Percentiles rank a stretch among this genome's conserved stretches.
Conservation (phyloP, 1,140 invertebrate species). For the Thaumatotibia leucotreta region DNA sequence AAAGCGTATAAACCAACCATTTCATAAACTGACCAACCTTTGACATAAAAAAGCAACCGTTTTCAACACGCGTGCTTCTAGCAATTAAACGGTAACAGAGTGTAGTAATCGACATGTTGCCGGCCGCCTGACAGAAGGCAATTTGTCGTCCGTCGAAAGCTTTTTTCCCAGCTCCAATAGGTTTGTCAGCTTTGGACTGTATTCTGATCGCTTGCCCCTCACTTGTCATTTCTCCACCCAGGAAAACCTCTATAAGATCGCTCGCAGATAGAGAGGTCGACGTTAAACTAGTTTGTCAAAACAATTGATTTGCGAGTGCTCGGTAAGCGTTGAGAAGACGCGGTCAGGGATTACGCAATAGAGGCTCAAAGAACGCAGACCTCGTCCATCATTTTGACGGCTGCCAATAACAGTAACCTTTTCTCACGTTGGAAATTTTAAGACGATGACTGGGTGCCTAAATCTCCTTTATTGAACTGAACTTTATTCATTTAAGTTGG, state of each 20-base stretch:
- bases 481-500: constrained; percentile 21
- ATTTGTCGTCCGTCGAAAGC: constrained; percentile 21
- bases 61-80: not conserved
- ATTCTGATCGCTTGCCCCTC: not conserved
- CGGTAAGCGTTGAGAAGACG: not conserved
- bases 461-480: constrained; percentile 22
- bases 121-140: constrained; percentile 11
- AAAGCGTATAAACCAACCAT: not conserved
- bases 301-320: not conserved
- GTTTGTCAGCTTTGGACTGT: constrained; percentile 18
- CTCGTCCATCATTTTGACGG: constrained; percentile 51
- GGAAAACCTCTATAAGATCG: not conserved
- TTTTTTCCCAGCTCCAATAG: constrained; percentile 30
- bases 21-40: not conserved
- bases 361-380: constrained; percentile 9
- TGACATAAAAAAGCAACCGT: not conserved
- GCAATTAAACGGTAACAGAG: constrained; percentile 2
- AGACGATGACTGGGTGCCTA: constrained; percentile 32
- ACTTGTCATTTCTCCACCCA: not conserved
- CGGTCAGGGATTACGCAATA: not conserved
- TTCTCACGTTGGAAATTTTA: constrained; percentile 41
- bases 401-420: constrained; percentile 58
- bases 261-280: not conserved
- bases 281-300: not conserved
- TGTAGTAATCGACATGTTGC: constrained; percentile 12